A percentile compares a stretch with the other conserved stretches of the same genome.
Conservation (phyloP, 2,888 invertebrate species). For the Deroplatys truncata region DNA sequence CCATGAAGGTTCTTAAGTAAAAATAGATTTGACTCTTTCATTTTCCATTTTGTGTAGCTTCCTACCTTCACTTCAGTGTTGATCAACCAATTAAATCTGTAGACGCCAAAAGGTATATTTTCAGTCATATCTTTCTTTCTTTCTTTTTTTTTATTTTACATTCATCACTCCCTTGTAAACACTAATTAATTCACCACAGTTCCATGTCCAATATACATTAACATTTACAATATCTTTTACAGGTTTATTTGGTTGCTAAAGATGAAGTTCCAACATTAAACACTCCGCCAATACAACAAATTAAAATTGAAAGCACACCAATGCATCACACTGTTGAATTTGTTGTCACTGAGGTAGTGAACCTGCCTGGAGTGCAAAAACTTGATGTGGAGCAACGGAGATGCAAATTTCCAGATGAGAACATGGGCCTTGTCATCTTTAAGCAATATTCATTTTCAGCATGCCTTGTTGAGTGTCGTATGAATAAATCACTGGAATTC, state of each 20-base stretch:
- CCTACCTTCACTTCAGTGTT: too few relatives aligned
- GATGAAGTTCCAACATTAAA: background rate
- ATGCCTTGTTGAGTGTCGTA: constrained; percentile 42
- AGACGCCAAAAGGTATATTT: too few relatives aligned
- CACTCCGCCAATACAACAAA: background rate
- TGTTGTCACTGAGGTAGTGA: background rate
- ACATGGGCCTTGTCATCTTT: background rate
- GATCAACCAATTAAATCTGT: too few relatives aligned
- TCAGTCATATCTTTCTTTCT: too few relatives aligned
- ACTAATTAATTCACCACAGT: too few relatives aligned
- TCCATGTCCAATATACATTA: too few relatives aligned
- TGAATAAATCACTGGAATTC: constrained; percentile 52
- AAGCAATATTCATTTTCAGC: background rate
- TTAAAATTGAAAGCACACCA: background rate
- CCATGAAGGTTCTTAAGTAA: too few relatives aligned
- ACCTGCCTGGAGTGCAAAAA: background rate
- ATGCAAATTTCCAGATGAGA: background rate
- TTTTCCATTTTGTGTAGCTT: too few relatives aligned
- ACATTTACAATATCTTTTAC: background rate
- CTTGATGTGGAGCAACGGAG: background rate
- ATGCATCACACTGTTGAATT: background rate
- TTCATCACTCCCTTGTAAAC: too few relatives aligned
- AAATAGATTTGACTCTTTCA: too few relatives aligned
- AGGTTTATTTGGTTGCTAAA: background rate
- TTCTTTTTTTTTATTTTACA: too few relatives aligned